phyloP scores from a whole-genome alignment of 2,888 invertebrate species.

The Luperina nickerlii region DNA sequence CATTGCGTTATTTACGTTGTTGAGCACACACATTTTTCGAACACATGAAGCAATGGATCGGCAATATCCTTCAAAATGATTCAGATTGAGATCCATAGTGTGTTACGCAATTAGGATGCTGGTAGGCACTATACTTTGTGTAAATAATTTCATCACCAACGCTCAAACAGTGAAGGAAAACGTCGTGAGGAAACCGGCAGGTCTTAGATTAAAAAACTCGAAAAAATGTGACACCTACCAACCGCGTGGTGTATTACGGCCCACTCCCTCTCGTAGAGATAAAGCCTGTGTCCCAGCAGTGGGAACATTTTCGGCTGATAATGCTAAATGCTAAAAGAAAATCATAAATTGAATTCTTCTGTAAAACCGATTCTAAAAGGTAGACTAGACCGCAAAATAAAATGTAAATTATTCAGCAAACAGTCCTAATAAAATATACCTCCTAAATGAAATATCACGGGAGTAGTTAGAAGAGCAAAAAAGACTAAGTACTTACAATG shows the following conservation, averaged over 20 bases:
- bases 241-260: too few species aligned
- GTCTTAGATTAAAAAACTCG: neutral
- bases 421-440: constrained; percentile 2
- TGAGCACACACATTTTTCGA: too few species aligned
- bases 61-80: too few species aligned
- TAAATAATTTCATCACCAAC: too few species aligned
- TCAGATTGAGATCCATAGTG: too few species aligned
- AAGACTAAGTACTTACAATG: constrained; percentile 9
- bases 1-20: too few species aligned
- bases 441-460: constrained; percentile 30
- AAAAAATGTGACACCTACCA: neutral
- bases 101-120: too few species aligned
- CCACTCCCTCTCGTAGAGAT: neutral
- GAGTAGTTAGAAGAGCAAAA: constrained; percentile 52
- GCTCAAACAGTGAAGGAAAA: too few species aligned
- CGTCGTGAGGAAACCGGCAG: neutral
- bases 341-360: neutral
- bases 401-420: constrained; percentile 8
- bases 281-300: neutral
- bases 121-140: too few species aligned
- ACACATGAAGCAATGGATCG: too few species aligned
- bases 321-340: neutral
- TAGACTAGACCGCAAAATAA: neutral
- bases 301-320: neutral
- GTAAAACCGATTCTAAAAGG: too few species aligned